Evolutionary conservation across 2,113 vertebrate genomes (phyloP), one percentile per base, ranked within the genome.

Genomic region (Tympanuchus pallidicinctus): DNA sequence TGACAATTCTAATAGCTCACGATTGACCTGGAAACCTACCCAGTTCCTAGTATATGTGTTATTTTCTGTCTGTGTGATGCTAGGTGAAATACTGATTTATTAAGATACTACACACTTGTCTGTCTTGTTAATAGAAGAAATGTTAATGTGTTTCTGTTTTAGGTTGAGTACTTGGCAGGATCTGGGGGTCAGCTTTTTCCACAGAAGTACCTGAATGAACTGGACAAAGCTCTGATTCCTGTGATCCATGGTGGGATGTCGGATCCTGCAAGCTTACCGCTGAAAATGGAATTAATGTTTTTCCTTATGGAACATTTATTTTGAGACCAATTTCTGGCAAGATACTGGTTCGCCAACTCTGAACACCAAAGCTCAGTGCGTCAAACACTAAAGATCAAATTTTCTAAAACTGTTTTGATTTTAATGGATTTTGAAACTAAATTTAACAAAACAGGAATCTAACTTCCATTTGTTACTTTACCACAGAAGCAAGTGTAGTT

Each of bases 141-240:
- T 60, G 15, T 73, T 66, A 71, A 5, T 64, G 1, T 81, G 12
- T 71, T 89, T 93, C 66, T 57, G 50, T 92, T 78, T 21, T 91
- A 99, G 99, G 98, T 99, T 88, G 99, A 99, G 95, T 99, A 99
- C 96, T 98, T 98, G 86, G 99, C 98, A 0, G 99, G 99, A 59
- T 99, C 98, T 18, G 98, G 97, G 66, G 98, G 99, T 21, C 95
- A 75, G 1, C 98, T 98, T 94, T 98, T 99, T 76, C 99, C 99
- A 17, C 99, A 99, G 96, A 97, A 94, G 81, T 99, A 99, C 90
- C 98, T 99, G 97, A 99, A 99, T 24, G 99, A 99, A 82, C 95
- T 99, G 85, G 99, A 99, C 77, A 95, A 96, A 61, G 98, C 98
- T 22, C 97, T 99, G 82, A 98, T 99, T 83, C 99, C 99, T 43